Evolutionary conservation across 2,797 vertebrate genomes (phyloP).

Genomic region (Anguilla megastoma): DNA sequence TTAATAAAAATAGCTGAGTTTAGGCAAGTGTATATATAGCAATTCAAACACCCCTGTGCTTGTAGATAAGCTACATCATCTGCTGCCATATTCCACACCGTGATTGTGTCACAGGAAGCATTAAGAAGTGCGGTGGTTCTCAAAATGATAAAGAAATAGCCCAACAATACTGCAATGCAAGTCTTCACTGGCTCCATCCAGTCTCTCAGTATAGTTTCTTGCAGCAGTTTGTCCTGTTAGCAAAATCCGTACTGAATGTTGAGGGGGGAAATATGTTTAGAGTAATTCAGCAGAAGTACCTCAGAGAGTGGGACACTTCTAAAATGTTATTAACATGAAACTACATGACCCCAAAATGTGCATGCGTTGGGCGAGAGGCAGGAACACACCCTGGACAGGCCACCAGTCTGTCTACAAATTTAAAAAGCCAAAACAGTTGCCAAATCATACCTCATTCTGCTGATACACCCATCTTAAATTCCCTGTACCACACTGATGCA

Average conservation of each 20-base stretch:
- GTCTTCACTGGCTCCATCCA: neutral
- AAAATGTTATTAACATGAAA: neutral
- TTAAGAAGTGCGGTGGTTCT: neutral
- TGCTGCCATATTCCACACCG: no score
- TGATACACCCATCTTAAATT: neutral
- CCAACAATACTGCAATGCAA: neutral
- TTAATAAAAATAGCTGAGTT: no score
- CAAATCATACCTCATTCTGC: neutral
- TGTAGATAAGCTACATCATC: no score
- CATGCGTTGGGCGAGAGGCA: no score
- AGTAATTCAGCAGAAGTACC: neutral
- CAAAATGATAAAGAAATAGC: neutral
- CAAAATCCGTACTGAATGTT: neutral
- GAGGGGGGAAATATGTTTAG: neutral
- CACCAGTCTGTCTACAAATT: no score
- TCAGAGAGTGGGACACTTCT: neutral
- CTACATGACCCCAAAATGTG: neutral
- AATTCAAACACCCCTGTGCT: no score
- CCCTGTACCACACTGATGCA: neutral
- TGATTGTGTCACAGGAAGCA: no score
- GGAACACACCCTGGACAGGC: no score
- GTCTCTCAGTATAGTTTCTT: neutral
- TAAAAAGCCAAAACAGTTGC: neutral
- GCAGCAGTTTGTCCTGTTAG: neutral
- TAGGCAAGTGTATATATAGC: no score